A percentile compares a stretch with the other conserved stretches of the same genome.
Conservation (phyloP, 2,888 invertebrate genomes). For the Ectobius pallidus region DNA sequence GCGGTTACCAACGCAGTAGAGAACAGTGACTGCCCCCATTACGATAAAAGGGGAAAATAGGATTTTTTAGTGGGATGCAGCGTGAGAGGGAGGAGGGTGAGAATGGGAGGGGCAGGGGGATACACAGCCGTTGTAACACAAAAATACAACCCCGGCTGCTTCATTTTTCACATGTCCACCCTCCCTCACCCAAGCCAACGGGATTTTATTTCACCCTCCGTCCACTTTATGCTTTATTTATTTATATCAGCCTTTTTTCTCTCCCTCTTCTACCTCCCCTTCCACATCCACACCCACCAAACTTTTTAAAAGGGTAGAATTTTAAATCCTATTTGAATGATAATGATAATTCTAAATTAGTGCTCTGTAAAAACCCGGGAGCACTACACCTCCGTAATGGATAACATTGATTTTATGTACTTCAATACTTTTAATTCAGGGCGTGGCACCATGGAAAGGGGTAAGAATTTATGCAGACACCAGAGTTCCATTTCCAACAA, state of each 20-base stretch:
- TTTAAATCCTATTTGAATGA: slow-evolving; percentile 10
- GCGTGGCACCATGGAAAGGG: too few species aligned
- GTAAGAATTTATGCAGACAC: too few species aligned
- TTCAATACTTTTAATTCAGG: too few species aligned
- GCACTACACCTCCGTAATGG: too few species aligned
- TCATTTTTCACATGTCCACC: slow-evolving; percentile 33
- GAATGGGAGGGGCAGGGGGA: not conserved
- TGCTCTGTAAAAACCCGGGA: not conserved
- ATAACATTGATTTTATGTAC: too few species aligned
- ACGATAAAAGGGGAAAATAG: slow-evolving; percentile 26
- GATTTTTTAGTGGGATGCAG: slow-evolving; percentile 17
- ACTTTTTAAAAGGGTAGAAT: slow-evolving; percentile 10
- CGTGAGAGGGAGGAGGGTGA: not conserved
- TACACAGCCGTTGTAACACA: slow-evolving; percentile 18
- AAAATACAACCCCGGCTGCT: slow-evolving; percentile 26
- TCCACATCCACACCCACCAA: not conserved
- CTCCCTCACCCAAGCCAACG: slow-evolving; percentile 11
- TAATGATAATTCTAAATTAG: not conserved
- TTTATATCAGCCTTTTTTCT: slow-evolving; percentile 16
- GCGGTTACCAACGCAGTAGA: slow-evolving; percentile 19
- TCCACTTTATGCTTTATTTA: slow-evolving; percentile 32
- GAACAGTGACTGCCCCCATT: slow-evolving; percentile 19
- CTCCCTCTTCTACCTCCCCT: not conserved
- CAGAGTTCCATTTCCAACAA: too few species aligned
- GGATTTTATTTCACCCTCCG: slow-evolving; percentile 31